These are phyloP conservation scores for Ranitomeya imitator DNA, from an alignment of 2,113 vertebrate genomes.

Conservation along the genomic window DNA sequence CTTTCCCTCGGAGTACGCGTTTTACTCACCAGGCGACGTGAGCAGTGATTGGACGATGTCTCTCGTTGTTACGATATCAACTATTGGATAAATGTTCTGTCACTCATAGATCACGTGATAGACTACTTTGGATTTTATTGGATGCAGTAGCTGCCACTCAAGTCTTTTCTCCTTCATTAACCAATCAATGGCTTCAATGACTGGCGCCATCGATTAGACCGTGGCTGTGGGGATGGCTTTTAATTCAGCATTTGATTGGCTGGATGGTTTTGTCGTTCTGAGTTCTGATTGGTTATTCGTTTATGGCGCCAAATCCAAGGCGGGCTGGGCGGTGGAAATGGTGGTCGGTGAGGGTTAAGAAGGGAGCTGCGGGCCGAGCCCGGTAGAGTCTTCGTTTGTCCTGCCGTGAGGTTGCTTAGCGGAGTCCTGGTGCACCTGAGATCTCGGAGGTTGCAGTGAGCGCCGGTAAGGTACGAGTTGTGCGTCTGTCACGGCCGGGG, in stretches of 20 bases:
- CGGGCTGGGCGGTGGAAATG: conserved; percentile 15
- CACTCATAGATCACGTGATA: not conserved
- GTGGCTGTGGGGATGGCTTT: not conserved
- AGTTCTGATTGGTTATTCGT: conserved; percentile 12
- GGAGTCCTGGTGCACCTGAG: not conserved
- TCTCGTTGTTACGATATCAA: not conserved
- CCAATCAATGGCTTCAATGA: not conserved
- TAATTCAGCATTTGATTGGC: not conserved
- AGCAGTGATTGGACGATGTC: not conserved
- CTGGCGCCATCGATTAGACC: not conserved
- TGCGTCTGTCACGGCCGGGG: no score
- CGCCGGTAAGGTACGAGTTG: not conserved
- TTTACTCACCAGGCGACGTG: no score
- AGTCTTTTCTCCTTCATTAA: no score
- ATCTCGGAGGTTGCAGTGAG: no score
- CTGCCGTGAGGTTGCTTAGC: not conserved
- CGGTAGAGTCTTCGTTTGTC: not conserved
- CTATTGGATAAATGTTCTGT: not conserved
- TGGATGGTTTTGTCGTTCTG: not conserved
- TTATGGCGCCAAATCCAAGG: conserved; percentile 46
- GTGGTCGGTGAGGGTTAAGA: not conserved
- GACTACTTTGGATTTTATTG: not conserved
- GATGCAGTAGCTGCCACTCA: not conserved
- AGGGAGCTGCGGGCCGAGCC: not conserved
- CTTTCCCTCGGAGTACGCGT: not conserved